Evolutionary conservation across 2,888 invertebrate genomes (phyloP).

Genomic region (Sminthurinus aureus): DNA sequence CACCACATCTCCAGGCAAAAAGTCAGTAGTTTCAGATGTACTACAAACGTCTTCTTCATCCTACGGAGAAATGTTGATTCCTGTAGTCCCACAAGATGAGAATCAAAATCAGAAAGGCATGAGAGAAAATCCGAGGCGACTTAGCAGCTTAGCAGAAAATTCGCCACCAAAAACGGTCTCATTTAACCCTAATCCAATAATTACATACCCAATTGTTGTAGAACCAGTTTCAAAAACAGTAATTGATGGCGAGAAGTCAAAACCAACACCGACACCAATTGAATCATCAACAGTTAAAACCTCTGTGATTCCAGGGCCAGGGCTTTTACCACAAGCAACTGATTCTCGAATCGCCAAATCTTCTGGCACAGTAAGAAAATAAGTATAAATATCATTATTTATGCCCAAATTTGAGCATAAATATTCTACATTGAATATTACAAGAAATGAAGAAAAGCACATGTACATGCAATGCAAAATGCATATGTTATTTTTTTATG

Average conservation of each 20-base stretch:
- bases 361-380: background rate
- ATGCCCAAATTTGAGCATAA: too few relatives aligned
- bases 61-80: background rate
- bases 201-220: background rate
- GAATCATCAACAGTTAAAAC: background rate
- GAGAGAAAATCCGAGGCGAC: background rate
- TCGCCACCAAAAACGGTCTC: background rate
- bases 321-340: background rate
- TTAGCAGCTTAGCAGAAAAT: background rate
- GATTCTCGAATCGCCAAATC: background rate
- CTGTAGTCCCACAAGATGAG: background rate
- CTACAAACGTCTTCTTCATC: background rate
- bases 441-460: background rate
- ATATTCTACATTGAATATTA: background rate
- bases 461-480: background rate
- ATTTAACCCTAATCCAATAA: background rate
- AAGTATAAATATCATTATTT: background rate
- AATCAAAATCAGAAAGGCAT: background rate
- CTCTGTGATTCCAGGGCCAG: background rate
- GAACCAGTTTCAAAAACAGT: background rate
- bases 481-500: background rate
- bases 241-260: background rate
- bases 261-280: background rate
- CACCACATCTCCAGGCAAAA: too few relatives aligned
- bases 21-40: background rate